phyloP scores from a whole-genome alignment of 2,797 vertebrate genomes.

The Molossus molossus region DNA sequence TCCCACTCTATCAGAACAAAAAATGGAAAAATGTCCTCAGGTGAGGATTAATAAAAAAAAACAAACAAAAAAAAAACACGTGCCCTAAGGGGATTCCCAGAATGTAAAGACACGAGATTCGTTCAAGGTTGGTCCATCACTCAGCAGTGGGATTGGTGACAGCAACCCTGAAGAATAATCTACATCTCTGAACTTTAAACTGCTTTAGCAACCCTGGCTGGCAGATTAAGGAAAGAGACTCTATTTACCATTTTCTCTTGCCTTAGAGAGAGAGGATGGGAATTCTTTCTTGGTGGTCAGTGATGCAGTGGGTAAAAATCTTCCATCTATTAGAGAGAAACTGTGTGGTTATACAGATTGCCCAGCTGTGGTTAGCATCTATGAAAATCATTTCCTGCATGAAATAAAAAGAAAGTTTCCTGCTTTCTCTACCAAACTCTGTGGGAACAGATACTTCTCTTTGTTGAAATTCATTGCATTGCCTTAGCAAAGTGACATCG shows the following conservation, averaged over 20 bases:
- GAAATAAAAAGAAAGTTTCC: constrained; percentile 77
- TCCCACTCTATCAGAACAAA: no score
- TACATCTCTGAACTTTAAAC: constrained; percentile 31
- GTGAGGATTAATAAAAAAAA: no score
- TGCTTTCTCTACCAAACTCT: neutral
- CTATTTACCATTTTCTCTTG: neutral
- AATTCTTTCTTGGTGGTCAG: constrained; percentile 49
- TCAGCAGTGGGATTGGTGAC: neutral
- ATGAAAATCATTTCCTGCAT: constrained; percentile 88
- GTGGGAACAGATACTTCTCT: constrained; percentile 64
- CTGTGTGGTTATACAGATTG: constrained; percentile 82
- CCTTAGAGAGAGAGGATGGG: neutral
- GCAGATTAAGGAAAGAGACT: constrained; percentile 2
- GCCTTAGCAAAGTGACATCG: neutral
- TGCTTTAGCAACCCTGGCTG: neutral
- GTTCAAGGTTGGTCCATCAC: neutral
- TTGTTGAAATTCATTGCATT: constrained; percentile 25
- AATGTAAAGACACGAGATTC: neutral
- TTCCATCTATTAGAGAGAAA: constrained; percentile 81
- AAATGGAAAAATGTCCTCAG: no score
- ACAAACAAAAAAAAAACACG: neutral
- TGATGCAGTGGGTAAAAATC: constrained; percentile 80
- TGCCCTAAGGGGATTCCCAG: neutral
- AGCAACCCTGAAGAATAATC: neutral
- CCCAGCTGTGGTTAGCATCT: constrained; percentile 86